These are phyloP conservation scores for Drosophila ezoana DNA, from an alignment of 2,888 invertebrate genomes.

Conservation along the genomic window DNA sequence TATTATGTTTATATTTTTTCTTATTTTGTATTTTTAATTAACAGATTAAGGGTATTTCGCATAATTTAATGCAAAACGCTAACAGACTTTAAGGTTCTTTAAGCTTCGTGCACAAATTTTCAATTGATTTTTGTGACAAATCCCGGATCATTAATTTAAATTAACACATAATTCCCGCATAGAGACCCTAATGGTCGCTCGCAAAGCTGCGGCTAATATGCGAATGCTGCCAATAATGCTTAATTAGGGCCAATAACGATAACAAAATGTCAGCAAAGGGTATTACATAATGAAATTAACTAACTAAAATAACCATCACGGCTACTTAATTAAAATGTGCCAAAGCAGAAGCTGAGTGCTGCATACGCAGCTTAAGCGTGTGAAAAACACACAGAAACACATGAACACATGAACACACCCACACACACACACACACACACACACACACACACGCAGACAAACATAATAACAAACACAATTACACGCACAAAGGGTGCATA, in stretches of 20 bases:
- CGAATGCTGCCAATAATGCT: slow-evolving; percentile 69
- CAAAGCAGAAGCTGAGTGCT: slow-evolving; percentile 43
- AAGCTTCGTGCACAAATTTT: slow-evolving; percentile 20
- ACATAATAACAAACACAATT: slow-evolving; percentile 25
- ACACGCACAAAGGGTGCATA: slow-evolving; percentile 53
- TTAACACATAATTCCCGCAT: slow-evolving; percentile 66
- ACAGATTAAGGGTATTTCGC: slow-evolving; percentile 59
- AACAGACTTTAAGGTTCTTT: slow-evolving; percentile 31
- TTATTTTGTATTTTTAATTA: slow-evolving; percentile 71
- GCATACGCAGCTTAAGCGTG: slow-evolving; percentile 50
- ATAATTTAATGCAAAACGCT: slow-evolving; percentile 14
- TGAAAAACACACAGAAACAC: slow-evolving; percentile 36
- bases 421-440: slow-evolving; percentile 11
- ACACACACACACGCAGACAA: slow-evolving; percentile 2
- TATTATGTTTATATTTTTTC: slow-evolving; percentile 53
- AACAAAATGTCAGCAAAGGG: slow-evolving; percentile 51
- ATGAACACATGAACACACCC: not conserved
- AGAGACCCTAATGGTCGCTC: slow-evolving; percentile 44
- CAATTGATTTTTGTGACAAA: slow-evolving; percentile 51
- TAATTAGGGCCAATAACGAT: slow-evolving; percentile 76
- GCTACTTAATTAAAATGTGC: slow-evolving; percentile 74
- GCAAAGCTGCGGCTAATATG: slow-evolving; percentile 67
- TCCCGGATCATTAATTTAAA: slow-evolving; percentile 62
- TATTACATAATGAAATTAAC: slow-evolving; percentile 76
- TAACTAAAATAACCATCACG: slow-evolving; percentile 65